Evolutionary conservation across 2,797 vertebrate species (phyloP).

Genomic region (Pangasius larnaudii): DNA sequence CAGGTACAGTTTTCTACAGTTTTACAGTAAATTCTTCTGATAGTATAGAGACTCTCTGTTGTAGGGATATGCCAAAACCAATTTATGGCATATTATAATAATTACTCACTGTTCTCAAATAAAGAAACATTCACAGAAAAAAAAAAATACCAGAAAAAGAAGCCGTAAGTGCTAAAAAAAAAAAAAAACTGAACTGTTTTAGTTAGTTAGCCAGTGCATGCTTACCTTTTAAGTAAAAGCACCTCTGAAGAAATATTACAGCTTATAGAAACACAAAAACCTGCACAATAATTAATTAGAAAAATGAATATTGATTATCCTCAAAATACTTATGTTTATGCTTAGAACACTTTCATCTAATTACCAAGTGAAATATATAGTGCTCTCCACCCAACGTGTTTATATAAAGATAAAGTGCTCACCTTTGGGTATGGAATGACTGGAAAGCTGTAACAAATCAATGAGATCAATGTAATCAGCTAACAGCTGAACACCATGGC

Average conservation of each 20-base stretch:
- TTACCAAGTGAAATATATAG: slow-evolving; percentile 56
- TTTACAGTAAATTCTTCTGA: neutral
- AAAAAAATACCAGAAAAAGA: neutral
- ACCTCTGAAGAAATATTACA: slow-evolving; percentile 35
- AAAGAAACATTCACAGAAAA: neutral
- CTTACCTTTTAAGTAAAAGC: neutral
- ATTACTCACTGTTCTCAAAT: neutral
- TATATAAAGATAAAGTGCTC: slow-evolving; percentile 60
- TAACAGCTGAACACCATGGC: slow-evolving; percentile 60
- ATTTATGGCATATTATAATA: neutral
- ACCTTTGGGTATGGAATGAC: slow-evolving; percentile 60
- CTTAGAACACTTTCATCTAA: slow-evolving; percentile 63
- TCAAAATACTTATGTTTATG: slow-evolving; percentile 55
- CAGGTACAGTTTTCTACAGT: neutral
- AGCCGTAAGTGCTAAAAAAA: neutral
- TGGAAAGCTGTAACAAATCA: slow-evolving; percentile 62
- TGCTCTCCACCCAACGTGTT: slow-evolving; percentile 49
- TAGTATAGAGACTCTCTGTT: neutral
- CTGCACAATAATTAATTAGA: slow-evolving; percentile 50
- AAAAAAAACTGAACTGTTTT: neutral
- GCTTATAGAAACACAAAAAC: slow-evolving; percentile 29
- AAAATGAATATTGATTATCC: slow-evolving; percentile 59
- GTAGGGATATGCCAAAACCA: neutral
- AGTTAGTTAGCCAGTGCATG: neutral
- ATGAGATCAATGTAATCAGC: slow-evolving; percentile 63